These are phyloP conservation scores for Psilanteris sp. DNA, from an alignment of 1,140 invertebrate genomes.

Conservation along the genomic window DNA sequence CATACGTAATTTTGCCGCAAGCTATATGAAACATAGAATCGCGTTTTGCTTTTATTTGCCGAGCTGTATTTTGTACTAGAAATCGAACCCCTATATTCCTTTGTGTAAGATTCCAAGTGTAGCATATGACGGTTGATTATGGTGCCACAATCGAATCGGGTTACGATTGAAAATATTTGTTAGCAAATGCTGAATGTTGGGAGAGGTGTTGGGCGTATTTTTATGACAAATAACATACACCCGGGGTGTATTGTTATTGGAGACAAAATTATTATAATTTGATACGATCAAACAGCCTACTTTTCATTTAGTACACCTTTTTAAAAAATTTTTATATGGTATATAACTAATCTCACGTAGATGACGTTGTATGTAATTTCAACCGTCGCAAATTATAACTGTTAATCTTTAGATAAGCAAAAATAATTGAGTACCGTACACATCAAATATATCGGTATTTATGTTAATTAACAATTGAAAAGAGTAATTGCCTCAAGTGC, in stretches of 20 bases:
- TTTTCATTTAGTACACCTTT: too few species aligned
- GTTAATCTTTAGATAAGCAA: too few species aligned
- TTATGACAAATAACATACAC: constrained; percentile 33
- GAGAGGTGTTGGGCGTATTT: constrained; percentile 59
- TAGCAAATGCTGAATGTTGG: constrained; percentile 63
- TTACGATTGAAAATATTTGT: constrained; percentile 73
- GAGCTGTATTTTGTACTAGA: constrained; percentile 20
- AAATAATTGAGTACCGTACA: too few species aligned
- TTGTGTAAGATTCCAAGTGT: constrained; percentile 33
- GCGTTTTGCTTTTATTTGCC: constrained; percentile 51
- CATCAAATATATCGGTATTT: too few species aligned
- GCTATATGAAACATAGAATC: constrained; percentile 25
- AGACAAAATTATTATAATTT: constrained; percentile 75
- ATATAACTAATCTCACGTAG: constrained; percentile 43
- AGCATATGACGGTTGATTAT: constrained; percentile 60
- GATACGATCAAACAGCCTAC: too few species aligned
- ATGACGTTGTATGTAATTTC: too few species aligned
- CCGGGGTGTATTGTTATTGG: too few species aligned
- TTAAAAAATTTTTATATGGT: constrained; percentile 66
- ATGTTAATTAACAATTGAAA: too few species aligned
- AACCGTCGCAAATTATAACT: too few species aligned
- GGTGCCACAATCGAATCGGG: constrained; percentile 63
- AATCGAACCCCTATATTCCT: constrained; percentile 37
- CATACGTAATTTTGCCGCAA: constrained; percentile 16
- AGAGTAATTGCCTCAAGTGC: too few species aligned